These are phyloP conservation scores for Pomatorhinus ruficollis DNA, from an alignment of 2,113 vertebrate species.

Conservation along the genomic window DNA sequence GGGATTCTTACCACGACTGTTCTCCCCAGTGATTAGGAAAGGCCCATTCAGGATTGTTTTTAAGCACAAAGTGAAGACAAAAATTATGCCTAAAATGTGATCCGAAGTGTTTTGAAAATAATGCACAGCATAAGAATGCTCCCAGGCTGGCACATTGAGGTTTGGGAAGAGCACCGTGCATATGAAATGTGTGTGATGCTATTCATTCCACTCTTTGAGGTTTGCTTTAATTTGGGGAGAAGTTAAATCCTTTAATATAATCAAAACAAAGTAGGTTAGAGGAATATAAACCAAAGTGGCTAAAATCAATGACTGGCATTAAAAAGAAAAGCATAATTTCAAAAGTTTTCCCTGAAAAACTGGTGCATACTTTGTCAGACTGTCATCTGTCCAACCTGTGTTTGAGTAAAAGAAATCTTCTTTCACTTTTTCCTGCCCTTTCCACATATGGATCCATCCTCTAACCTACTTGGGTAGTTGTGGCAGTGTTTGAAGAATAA, in stretches of 20 bases:
- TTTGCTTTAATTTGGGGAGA: not conserved
- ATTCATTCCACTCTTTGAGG: not conserved
- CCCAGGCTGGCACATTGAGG: too few species aligned
- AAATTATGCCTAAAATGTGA: not conserved
- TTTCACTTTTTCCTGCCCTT: not conserved
- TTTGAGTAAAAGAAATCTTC: not conserved
- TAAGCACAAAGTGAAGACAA: not conserved
- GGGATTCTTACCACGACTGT: not conserved
- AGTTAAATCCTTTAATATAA: not conserved
- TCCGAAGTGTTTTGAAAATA: not conserved
- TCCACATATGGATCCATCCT: not conserved
- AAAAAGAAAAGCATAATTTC: not conserved
- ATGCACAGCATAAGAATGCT: not conserved
- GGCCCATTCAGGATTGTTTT: not conserved
- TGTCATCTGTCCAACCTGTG: not conserved
- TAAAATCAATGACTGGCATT: not conserved
- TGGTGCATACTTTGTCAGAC: not conserved
- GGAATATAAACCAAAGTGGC: not conserved
- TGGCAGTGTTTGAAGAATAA: not conserved
- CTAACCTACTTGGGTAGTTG: not conserved
- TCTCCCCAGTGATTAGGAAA: fast-evolving
- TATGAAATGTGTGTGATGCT: fast-evolving
- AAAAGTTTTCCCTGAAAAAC: not conserved
- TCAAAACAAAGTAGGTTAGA: not conserved
- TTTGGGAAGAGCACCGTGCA: too few species aligned